Evolutionary conservation across 1,140 invertebrate species (phyloP), one percentile per base, ranked within the genome.

Genomic region (Papilio machaon): DNA sequence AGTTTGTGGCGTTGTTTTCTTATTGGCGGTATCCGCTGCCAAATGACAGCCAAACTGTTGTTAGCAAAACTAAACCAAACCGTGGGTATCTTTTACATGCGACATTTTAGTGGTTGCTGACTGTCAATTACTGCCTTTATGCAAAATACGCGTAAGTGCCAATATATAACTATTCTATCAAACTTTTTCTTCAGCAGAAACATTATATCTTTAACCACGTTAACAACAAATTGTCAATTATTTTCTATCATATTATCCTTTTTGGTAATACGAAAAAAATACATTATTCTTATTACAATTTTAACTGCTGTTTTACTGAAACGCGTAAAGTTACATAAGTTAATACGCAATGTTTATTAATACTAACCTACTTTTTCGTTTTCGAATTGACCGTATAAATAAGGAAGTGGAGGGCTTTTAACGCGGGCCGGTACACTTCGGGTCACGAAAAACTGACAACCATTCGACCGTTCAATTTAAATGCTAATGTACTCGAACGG

Each of bases 291-390:
- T 19, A 23, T 10, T 23, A 60, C n/a, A 60, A 60, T 0, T n/a
- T 23, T 60, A 60, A 60, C 17, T 60, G 7, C 19, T 19, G 58
- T 19, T 19, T 60, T 9, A 60, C n/a, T 60, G 19, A 19, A 60
- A 9, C 17, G n/a, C 58, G 7, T 60, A 60, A 60, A 60, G 58
- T 60, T 60, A 60, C 19, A 23, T 60, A 60, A 60, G 58, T 60
- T 23, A n/a, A 60, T 60, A 60, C 58, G 58, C 58, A 60, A 60
- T 60, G 38, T 74, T 74, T 74, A 73, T n/a, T 73, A 74, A 74
- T 5, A 9, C 9, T 43, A 74, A 74, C 38, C 35, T 13, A 74
- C 13, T 74, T 74, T 15, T 74, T 74, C 73, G 73, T 47, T 74
- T 38, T 10, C 73, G 43, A 74, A 46, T 74, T 74, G 13, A 7